Evolutionary conservation across 2,888 invertebrate genomes (phyloP), one percentile per base, ranked within the genome.

Genomic region (Strigamia crassipes): DNA sequence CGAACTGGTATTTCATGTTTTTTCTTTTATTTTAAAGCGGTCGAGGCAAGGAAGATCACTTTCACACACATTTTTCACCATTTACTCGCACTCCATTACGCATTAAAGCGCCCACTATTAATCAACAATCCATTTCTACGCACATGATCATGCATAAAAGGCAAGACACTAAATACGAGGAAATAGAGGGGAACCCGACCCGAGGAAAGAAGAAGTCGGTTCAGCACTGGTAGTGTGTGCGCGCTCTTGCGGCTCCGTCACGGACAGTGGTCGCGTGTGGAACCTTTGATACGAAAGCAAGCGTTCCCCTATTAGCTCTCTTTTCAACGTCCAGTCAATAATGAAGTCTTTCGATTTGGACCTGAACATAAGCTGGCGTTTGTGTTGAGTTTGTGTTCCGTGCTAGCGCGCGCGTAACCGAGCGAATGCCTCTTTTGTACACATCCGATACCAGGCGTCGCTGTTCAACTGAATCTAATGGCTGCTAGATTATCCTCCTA

Each of bases 401-500:
- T 61, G 21, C 61, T 61, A 23, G 21, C 61, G 61, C 61, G 61
- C 61, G 18, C 61, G 61, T 61, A 61, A 61, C 61, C 61, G 61
- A 61, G 61, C 61, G 61, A 21, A 23, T 61, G 61, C 61, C n/a
- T 61, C 61, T 61, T 61, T 61, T 61, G 61, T 61, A 21, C 38
- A 46, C 61, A 61, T 61, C 61, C 61, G 61, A 61, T 61, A 61
- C 61, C 61, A 61, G 61, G 21, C 61, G 61, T 61, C 61, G 61
- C 61, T 61, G 61, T 61, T 61, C 61, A 61, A 61, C 61, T 61
- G 61, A 61, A 61, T 61, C 61, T 61, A 61, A 61, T 61, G 61
- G 61, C 10, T 9, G 21, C 61, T 18, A 61, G 61, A 61, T 61
- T 61, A 61, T 61, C 61, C 61, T 61, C 61, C 61, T 21, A 61